Evolutionary conservation across 2,888 invertebrate genomes (phyloP), one percentile per base, ranked within the genome.

Genomic region (Drosophila rellima): DNA sequence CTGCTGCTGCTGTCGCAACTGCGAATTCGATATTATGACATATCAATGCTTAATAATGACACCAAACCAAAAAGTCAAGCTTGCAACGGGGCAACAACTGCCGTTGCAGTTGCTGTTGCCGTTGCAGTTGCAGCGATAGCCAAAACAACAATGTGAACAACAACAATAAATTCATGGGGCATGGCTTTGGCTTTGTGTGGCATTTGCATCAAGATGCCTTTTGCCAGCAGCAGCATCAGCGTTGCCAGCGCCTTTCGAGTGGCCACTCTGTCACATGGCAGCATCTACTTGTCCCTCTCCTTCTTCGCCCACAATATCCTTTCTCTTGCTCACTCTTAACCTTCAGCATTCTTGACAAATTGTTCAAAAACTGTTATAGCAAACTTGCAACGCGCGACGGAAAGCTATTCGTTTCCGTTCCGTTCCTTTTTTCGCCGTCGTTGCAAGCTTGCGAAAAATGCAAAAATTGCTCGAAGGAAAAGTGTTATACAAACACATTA

Each of bases 1-100:
- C 39, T 35, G 37, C 23, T 31, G 33, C 40, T 55, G 54, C 39
- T 29, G 31, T 31, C 26, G 33, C 35, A 35, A 17, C 20, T 17
- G 31, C 42, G 42, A 45, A 42, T 56, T 56, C 66, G 56, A 72
- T 60, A 78, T 66, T 67, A 68, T 67, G 63, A 74, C 72, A 77
- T 69, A 81, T 81, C 82, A 79, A 79, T 81, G 79, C 66, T 69
- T 79, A 72, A 76, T 76, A 72, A 81, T 76, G 71, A 65, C 74
- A 65, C 69, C 63, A 79, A 62, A 78, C 76, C 62, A 64, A 64
- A 82, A 74, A 61, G 68, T 63, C 56, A 63, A 52, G 50, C 39
- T 44, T 31, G 37, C 51, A 33, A 29, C 39, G 15, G 15, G 26
- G 17, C 39, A 59, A 42, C 23, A 45, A 35, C 31, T 50, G 18